A percentile compares a stretch with the other conserved stretches of the same genome.
These are phyloP conservation scores for Drosophila affinis DNA, from an alignment of 2,888 invertebrate genomes.

Conservation along the genomic window DNA sequence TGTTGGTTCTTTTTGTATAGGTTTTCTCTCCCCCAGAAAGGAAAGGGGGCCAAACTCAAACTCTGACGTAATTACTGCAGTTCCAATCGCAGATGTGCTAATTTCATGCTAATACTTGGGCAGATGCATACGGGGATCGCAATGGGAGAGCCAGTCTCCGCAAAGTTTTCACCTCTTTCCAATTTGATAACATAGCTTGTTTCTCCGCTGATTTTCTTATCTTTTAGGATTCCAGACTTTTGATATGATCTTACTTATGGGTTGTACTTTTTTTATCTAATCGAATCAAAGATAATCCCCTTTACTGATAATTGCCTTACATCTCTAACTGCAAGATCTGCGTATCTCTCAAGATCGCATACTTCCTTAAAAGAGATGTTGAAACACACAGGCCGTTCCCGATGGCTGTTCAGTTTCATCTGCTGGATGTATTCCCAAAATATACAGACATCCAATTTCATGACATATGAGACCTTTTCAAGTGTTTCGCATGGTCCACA, in stretches of 20 bases:
- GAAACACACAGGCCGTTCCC: background rate
- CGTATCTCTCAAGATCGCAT: background rate
- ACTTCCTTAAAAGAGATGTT: background rate
- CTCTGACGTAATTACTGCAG: conserved; percentile 24
- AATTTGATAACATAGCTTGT: background rate
- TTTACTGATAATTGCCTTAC: background rate
- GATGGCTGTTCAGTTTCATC: background rate
- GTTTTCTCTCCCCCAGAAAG: conserved; percentile 5
- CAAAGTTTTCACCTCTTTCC: background rate
- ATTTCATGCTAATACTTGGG: conserved; percentile 11
- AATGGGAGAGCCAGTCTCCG: too few species aligned
- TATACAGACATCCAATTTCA: background rate
- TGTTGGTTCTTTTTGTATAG: conserved; percentile 22
- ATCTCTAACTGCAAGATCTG: background rate
- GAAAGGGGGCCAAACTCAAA: conserved; percentile 10
- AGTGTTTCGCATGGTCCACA: background rate
- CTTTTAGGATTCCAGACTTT: background rate
- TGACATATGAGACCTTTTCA: conserved; percentile 11
- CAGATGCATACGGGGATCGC: background rate
- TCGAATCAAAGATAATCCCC: background rate
- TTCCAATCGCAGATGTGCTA: conserved; percentile 28
- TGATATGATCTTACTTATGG: background rate
- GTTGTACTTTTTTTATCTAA: background rate
- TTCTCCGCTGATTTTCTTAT: background rate
- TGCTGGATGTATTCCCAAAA: background rate